Evolutionary conservation across 2,797 vertebrate genomes (phyloP).

Genomic region (Aythya fuligula): DNA sequence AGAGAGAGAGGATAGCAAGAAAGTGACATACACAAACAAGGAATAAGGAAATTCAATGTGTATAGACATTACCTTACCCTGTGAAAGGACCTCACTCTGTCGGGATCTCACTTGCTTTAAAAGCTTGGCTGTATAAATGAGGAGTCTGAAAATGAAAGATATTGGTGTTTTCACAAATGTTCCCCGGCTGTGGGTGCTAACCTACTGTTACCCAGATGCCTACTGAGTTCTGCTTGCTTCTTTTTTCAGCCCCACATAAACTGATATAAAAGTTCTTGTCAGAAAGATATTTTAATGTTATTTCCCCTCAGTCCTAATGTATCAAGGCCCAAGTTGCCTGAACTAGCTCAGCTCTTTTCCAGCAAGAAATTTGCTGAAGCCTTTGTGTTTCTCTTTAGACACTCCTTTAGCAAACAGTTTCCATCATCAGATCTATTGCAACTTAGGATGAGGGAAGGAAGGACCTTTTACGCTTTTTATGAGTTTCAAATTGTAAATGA

Average conservation of each 20-base stretch:
- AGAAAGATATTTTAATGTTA: neutral
- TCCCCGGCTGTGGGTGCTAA: constrained; percentile 7
- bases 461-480: neutral
- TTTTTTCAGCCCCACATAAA: neutral
- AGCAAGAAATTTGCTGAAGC: neutral
- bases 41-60: neutral
- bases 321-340: neutral
- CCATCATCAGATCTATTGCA: neutral
- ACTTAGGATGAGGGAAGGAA: neutral
- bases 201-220: constrained; percentile 48
- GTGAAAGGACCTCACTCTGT: neutral
- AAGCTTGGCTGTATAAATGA: constrained; percentile 23
- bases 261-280: neutral
- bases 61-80: neutral
- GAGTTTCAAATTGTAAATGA: neutral
- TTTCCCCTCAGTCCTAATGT: neutral
- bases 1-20: neutral
- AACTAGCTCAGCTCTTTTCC: neutral
- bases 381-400: neutral
- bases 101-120: constrained; percentile 4
- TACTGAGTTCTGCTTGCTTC: neutral
- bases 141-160: constrained; percentile 47
- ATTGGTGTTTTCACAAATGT: constrained; percentile 55
- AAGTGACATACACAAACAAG: neutral
- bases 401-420: neutral